Conservation (phyloP, 2,797 vertebrate species). For the Acanthopagrus latus region DNA sequence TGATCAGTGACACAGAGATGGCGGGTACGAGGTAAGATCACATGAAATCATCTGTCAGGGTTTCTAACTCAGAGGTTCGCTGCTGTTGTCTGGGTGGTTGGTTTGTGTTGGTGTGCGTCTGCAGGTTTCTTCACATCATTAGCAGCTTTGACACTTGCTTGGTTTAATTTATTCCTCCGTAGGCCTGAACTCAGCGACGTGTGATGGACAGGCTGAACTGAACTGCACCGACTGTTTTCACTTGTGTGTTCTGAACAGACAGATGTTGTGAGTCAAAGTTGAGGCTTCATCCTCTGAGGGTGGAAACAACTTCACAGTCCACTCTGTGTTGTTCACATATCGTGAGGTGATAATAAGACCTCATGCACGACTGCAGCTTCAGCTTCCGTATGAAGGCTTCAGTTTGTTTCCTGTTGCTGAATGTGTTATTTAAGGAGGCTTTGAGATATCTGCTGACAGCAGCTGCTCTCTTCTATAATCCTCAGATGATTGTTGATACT, state of each 20-base stretch:
- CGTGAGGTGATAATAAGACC: not conserved
- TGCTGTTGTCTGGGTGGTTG: not conserved
- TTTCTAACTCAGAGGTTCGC: not conserved
- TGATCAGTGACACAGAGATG: slow-evolving; percentile 55
- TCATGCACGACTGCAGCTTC: slow-evolving; percentile 18
- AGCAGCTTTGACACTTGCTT: not conserved
- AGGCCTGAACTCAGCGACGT: slow-evolving; percentile 1
- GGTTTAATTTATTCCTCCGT: not conserved
- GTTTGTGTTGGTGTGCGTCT: not conserved
- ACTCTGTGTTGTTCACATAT: not conserved
- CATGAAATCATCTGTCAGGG: not conserved
- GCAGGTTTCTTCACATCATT: not conserved
- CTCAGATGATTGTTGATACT: not conserved
- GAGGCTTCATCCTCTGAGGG: not conserved
- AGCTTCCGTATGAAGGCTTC: not conserved
- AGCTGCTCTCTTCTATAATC: not conserved
- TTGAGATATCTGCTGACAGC: not conserved
- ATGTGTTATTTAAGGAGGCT: no score
- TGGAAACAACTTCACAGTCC: no score
- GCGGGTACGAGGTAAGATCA: slow-evolving; percentile 70
- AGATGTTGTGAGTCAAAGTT: not conserved
- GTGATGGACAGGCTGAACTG: not conserved
- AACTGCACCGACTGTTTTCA: not conserved
- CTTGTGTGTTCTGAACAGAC: not conserved
- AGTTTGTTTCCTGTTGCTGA: no score